Evolutionary conservation across 1,140 invertebrate genomes (phyloP).

Genomic region (Pogonus chalceus): DNA sequence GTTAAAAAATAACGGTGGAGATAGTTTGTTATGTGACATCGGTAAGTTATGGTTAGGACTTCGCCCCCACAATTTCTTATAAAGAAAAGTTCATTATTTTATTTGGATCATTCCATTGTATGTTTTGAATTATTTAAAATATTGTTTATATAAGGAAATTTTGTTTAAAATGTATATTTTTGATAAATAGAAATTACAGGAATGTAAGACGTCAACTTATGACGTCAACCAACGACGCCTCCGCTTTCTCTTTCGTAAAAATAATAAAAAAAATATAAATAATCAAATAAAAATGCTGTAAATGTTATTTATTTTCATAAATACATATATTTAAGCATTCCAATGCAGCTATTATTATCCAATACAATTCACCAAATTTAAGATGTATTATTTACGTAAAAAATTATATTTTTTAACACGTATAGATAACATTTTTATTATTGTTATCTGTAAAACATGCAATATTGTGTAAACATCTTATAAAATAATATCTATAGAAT

Average conservation of each 20-base stretch:
- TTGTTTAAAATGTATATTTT: background rate
- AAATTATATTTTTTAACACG: too few species aligned
- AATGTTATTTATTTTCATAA: background rate
- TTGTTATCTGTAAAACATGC: too few species aligned
- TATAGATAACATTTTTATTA: too few species aligned
- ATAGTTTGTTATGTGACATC: constrained; percentile 3
- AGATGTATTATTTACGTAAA: too few species aligned
- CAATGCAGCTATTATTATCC: too few species aligned
- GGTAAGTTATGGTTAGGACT: constrained; percentile 4
- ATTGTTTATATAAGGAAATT: too few species aligned
- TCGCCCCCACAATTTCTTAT: background rate
- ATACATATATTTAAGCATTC: too few species aligned
- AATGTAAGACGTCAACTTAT: background rate
- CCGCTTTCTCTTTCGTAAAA: constrained; percentile 2
- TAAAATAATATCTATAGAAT: too few species aligned
- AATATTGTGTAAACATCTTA: too few species aligned
- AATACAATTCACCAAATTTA: too few species aligned
- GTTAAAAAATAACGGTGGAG: background rate
- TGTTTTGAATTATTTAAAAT: background rate
- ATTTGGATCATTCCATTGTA: background rate
- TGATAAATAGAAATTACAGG: background rate
- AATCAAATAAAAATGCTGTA: constrained; percentile 3
- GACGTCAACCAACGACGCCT: constrained; percentile 1
- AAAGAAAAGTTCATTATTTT: background rate
- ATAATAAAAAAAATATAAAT: constrained; percentile 3